Evolutionary conservation across 2,797 vertebrate genomes (phyloP).

Genomic region (Acridotheres tristis): DNA sequence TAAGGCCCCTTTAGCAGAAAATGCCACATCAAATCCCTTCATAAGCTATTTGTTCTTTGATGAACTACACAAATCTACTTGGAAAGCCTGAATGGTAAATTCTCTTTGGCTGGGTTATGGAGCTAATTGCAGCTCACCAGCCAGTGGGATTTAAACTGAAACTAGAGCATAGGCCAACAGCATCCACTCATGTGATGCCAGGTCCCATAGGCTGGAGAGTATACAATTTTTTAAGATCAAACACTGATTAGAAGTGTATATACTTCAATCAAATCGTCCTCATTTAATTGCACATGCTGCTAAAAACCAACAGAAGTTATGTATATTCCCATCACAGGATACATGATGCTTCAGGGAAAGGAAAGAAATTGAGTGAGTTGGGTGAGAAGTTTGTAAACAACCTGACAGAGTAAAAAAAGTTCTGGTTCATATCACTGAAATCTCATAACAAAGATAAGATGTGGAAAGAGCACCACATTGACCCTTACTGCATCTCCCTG

Average conservation of each 20-base stretch:
- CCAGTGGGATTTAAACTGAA: constrained; percentile 10
- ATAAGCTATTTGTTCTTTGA: constrained; percentile 40
- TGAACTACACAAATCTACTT: not conserved
- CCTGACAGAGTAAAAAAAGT: not conserved
- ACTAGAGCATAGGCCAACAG: not conserved
- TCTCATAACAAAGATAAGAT: not conserved
- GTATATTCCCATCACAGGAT: not conserved
- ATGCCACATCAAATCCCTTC: constrained; percentile 6
- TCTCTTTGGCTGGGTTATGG: constrained; percentile 7
- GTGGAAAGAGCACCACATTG: rapidly evolving
- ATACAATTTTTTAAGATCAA: not conserved
- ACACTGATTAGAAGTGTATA: not conserved
- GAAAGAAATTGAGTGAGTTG: not conserved
- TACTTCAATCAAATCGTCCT: not conserved
- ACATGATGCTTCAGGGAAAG: not conserved
- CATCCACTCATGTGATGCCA: not conserved
- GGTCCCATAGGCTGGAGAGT: not conserved
- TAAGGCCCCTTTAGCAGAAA: constrained; percentile 11
- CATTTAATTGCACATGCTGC: not conserved
- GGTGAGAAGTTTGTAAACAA: not conserved
- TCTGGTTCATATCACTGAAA: not conserved
- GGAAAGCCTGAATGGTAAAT: not conserved
- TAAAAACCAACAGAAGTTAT: not conserved
- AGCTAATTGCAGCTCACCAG: constrained; percentile 4
- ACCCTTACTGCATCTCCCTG: not conserved